Evolutionary conservation across 2,888 invertebrate species (phyloP), one percentile per base, ranked within the genome.

Genomic region (Tinea trinotella): DNA sequence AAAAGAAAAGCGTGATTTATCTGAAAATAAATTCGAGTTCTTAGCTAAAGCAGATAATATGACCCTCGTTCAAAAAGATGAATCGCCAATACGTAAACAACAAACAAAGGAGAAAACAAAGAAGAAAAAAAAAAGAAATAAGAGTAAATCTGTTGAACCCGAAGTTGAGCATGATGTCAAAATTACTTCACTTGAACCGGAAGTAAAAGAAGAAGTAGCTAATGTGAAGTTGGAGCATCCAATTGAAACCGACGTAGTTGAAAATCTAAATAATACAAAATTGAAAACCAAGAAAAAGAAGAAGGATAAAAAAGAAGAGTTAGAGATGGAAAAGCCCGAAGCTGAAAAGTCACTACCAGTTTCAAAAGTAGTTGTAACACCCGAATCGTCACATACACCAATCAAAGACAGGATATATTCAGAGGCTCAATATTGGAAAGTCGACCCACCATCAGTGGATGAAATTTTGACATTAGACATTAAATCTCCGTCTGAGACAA

Each of bases 341-440:
- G 60, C 4, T 20, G 19, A 10, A n/a, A 34, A 20, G 2, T 6
- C 70, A 71, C 40, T 75, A 71, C 55, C 76, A 67, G 60, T 40
- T 13, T 36, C 40, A 18, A 50, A 54, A 20, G 64, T 67, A 34
- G 57, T 72, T 24, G 76, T 77, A 13, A 83, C 80, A 6, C 83
- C 84, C 1, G 84, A 84, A 56, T 76, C 74, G 0, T 54, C 75
- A 56, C 74, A 76, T 57, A 85, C 85, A 13, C 85, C 85, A 10
- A 60, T 81, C 3, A 85, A 84, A 68, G 85, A 85, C 3, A 71
- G 80, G 58, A 57, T 75, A 18, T 85, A 75, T 61, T 76, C 79
- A 2, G 85, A 85, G 64, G 79, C 82, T 52, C 85, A 85, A 52
- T 85, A 67, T 57, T 85, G 85, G 85, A 85, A 81, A 69, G 61